These are phyloP conservation scores for Graptemys geographica DNA, from an alignment of 2,797 vertebrate genomes.

Conservation along the genomic window DNA sequence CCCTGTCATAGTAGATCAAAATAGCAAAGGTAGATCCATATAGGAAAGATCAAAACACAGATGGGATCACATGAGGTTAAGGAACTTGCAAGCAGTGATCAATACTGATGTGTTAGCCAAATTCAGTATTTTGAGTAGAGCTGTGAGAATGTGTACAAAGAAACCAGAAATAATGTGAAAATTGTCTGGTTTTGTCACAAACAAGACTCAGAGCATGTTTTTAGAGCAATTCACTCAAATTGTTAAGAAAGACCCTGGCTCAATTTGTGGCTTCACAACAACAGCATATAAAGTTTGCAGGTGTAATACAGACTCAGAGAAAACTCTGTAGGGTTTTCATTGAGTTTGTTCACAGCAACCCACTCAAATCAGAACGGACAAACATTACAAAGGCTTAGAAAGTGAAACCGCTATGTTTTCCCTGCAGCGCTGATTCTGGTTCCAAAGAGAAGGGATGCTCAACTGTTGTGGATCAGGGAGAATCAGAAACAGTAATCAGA, in stretches of 20 bases:
- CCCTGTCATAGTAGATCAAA: too few relatives aligned
- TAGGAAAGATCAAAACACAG: not conserved
- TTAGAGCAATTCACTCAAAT: not conserved
- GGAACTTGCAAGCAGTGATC: not conserved
- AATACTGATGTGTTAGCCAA: accelerated
- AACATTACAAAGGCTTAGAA: accelerated
- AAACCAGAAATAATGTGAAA: accelerated
- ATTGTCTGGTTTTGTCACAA: not conserved
- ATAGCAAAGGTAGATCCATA: not conserved
- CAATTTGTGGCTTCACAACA: not conserved
- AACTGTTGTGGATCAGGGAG: not conserved
- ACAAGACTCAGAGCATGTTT: not conserved
- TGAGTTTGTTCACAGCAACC: accelerated
- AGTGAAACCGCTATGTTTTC: not conserved
- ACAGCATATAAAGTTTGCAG: not conserved
- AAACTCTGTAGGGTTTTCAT: not conserved
- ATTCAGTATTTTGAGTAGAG: not conserved
- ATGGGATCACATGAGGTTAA: not conserved
- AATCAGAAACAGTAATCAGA: not conserved
- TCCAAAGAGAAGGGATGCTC: not conserved
- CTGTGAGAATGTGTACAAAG: too few relatives aligned
- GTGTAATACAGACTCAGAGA: not conserved
- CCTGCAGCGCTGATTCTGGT: not conserved
- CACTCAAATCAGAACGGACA: not conserved
- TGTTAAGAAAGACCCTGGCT: not conserved